These are phyloP conservation scores for Siniperca scherzeri DNA, from an alignment of 2,797 vertebrate genomes.

Conservation along the genomic window DNA sequence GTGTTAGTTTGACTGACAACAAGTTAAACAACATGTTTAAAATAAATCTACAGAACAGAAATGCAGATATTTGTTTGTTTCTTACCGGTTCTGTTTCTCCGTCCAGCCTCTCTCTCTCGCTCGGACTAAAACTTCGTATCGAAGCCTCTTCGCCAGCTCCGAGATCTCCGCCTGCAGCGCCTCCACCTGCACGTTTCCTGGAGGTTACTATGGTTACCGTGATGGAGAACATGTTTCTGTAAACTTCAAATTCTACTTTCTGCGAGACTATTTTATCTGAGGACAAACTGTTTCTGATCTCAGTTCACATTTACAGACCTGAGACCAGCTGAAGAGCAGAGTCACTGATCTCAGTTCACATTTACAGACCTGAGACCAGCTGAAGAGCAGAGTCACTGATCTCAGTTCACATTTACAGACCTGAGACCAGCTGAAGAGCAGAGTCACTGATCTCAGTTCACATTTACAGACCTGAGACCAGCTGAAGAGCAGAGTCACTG, in stretches of 20 bases:
- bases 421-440: no score
- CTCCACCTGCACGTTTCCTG: conserved; percentile 88
- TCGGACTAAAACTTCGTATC: conserved; percentile 88
- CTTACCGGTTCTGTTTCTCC: conserved; percentile 90
- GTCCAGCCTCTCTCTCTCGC: conserved; percentile 90
- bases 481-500: no score
- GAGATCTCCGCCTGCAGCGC: conserved; percentile 92
- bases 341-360: no score
- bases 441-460: no score
- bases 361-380: no score
- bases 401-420: no score
- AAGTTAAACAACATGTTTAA: background rate
- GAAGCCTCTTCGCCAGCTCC: conserved; percentile 85
- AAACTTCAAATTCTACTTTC: no score
- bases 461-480: no score
- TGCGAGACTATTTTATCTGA: background rate
- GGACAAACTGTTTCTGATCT: conserved; percentile 1
- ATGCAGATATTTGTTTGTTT: background rate
- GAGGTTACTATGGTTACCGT: conserved; percentile 46
- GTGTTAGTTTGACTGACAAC: background rate
- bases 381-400: no score
- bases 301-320: background rate
- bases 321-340: background rate
- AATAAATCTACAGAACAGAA: background rate
- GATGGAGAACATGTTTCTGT: background rate